Evolutionary conservation across 2,797 vertebrate species (phyloP).

Genomic region (Gambelia wislizenii): DNA sequence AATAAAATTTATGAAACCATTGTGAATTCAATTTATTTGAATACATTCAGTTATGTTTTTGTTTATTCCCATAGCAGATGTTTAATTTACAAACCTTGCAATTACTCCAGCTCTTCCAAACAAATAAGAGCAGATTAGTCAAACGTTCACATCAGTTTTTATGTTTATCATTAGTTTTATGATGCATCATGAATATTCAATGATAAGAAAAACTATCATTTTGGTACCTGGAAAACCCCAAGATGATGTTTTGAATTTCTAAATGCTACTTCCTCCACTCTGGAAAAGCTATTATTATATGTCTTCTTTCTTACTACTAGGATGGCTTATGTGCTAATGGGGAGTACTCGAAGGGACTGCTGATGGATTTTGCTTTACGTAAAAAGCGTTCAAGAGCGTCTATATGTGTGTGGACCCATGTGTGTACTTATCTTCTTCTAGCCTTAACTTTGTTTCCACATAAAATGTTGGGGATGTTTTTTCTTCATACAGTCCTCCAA

Average conservation of each 20-base stretch:
- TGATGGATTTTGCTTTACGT: constrained; percentile 48
- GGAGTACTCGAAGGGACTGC: constrained; percentile 43
- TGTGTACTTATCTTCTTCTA: not conserved
- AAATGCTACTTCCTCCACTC: constrained; percentile 64
- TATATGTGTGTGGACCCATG: not conserved
- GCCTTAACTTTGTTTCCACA: constrained; percentile 11
- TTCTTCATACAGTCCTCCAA: not conserved
- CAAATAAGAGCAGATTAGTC: constrained; percentile 88
- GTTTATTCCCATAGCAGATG: constrained; percentile 85
- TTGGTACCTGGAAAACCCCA: constrained; percentile 82
- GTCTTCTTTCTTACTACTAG: constrained; percentile 56
- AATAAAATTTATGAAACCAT: constrained; percentile 83
- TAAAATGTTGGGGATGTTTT: constrained; percentile 10
- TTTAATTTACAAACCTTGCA: constrained; percentile 86
- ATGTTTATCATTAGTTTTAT: constrained; percentile 87
- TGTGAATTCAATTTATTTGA: constrained; percentile 85
- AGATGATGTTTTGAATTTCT: constrained; percentile 74
- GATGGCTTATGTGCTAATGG: constrained; percentile 52
- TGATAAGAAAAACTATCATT: constrained; percentile 76
- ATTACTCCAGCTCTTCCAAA: constrained; percentile 83
- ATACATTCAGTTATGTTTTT: constrained; percentile 84
- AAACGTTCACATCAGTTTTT: constrained; percentile 85
- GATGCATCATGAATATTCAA: constrained; percentile 82
- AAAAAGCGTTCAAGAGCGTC: constrained; percentile 29
- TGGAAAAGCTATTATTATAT: constrained; percentile 68